phyloP scores from a whole-genome alignment of 2,888 invertebrate genomes.

The Dasysyrphus albostriatus region DNA sequence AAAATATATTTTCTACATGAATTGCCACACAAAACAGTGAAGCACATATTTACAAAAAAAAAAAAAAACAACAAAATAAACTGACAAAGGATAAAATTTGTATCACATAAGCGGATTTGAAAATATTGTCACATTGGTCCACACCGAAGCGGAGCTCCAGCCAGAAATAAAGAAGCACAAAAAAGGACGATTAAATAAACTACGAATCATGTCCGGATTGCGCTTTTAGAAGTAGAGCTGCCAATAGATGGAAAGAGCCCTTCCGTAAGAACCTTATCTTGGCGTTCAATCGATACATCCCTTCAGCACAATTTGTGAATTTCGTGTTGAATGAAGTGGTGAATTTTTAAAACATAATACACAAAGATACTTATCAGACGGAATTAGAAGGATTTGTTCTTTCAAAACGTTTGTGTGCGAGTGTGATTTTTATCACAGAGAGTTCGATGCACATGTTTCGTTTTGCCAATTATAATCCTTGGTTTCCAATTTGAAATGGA shows the following conservation, averaged over 20 bases:
- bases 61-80: conserved; percentile 1
- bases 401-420: conserved; percentile 42
- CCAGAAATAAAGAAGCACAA: conserved; percentile 3
- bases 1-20: conserved; percentile 60
- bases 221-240: conserved; percentile 48
- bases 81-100: conserved; percentile 49
- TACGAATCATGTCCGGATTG: conserved; percentile 44
- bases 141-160: background rate
- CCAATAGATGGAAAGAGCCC: background rate
- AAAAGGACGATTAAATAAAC: conserved; percentile 33
- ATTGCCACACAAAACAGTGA: conserved; percentile 47
- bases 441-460: conserved; percentile 64
- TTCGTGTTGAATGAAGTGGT: conserved; percentile 56
- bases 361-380: conserved; percentile 58
- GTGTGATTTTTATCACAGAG: conserved; percentile 50
- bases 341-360: conserved; percentile 57
- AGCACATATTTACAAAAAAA: background rate
- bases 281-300: conserved; percentile 56
- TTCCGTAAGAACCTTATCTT: conserved; percentile 56
- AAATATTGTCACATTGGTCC: conserved; percentile 57
- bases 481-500: conserved; percentile 20
- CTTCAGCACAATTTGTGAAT: conserved; percentile 66
- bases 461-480: conserved; percentile 65
- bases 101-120: conserved; percentile 72
- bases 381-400: conserved; percentile 72